phyloP scores from a whole-genome alignment of 2,113 vertebrate genomes.

The Helogale parvula region DNA sequence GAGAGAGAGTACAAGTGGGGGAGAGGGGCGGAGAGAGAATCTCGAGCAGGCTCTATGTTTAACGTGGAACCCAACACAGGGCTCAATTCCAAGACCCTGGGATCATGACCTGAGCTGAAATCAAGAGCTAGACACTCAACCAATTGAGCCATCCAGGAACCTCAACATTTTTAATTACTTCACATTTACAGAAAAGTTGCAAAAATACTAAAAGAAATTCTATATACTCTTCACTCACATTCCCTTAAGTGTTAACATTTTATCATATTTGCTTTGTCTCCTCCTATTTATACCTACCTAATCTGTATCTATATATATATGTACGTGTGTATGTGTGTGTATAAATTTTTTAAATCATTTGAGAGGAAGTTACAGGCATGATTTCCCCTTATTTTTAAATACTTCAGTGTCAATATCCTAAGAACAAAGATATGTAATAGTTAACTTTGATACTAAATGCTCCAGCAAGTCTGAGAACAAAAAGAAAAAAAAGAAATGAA shows the following conservation, averaged over 20 bases:
- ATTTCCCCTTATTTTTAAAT: background rate
- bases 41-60: no score
- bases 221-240: background rate
- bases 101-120: no score
- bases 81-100: no score
- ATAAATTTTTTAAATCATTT: background rate
- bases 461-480: slow-evolving; percentile 8
- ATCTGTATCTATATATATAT: background rate
- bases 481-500: background rate
- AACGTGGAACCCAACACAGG: no score
- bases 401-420: background rate
- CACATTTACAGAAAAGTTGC: background rate
- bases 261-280: background rate
- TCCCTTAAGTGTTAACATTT: background rate
- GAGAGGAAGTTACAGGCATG: background rate
- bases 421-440: background rate
- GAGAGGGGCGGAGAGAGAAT: no score
- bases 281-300: background rate
- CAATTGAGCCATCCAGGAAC: no score
- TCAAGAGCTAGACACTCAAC: no score
- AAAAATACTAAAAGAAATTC: background rate
- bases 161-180: background rate
- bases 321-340: no score
- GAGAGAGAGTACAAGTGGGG: background rate
- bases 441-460: slow-evolving; percentile 18